phyloP scores from a whole-genome alignment of 2,888 invertebrate genomes.

The Protophormia terraenovae region DNA sequence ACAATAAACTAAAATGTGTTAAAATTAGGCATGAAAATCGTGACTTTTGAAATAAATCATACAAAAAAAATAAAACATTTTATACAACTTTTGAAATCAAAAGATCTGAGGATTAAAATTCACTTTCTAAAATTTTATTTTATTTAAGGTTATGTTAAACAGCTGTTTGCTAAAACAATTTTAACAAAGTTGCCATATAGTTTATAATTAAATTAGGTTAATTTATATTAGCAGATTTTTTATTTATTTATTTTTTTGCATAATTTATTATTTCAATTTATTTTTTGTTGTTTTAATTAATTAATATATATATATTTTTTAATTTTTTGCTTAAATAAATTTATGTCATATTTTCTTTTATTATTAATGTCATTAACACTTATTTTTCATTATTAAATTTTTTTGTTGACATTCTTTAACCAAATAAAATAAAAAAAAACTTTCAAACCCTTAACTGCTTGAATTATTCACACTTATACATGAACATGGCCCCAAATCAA shows the following conservation, averaged over 20 bases:
- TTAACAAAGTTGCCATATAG: not conserved
- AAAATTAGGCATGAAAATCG: conserved; percentile 9
- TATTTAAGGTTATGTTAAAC: too few species aligned
- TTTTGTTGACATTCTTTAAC: not conserved
- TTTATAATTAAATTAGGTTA: not conserved
- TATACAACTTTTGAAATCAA: too few species aligned
- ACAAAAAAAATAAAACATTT: too few species aligned
- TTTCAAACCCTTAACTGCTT: not conserved
- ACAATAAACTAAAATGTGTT: not conserved
- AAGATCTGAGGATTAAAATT: too few species aligned
- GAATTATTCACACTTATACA: not conserved
- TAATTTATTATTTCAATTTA: too few species aligned
- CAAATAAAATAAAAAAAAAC: not conserved
- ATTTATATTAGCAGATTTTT: not conserved
- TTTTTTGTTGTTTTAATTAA: not conserved
- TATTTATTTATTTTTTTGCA: too few species aligned
- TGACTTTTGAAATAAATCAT: not conserved
- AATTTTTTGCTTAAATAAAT: not conserved
- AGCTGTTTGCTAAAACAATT: not conserved
- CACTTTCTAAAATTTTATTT: too few species aligned
- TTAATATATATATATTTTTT: not conserved
- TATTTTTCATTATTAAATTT: not conserved
- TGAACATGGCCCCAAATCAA: not conserved
- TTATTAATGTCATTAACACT: conserved; percentile 12
- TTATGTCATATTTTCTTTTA: not conserved